Conservation (phyloP, 2,888 invertebrate species). For the Drosophila kokeensis region DNA sequence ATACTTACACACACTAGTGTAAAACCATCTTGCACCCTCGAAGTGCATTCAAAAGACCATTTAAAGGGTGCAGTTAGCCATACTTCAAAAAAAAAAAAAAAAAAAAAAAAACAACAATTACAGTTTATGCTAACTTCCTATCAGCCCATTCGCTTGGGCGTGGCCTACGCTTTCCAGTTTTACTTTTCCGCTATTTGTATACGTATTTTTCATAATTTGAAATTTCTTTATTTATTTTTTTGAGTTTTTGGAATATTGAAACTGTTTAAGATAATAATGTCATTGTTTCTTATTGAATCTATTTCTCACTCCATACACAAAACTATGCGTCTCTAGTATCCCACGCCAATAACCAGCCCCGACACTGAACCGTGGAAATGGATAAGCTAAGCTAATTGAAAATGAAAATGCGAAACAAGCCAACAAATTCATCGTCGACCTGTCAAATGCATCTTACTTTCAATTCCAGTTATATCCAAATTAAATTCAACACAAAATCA, state of each 20-base stretch:
- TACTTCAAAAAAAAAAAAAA: background rate
- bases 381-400: conserved; percentile 86
- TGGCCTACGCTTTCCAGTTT: conserved; percentile 27
- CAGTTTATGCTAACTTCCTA: conserved; percentile 22
- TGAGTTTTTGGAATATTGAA: conserved; percentile 19
- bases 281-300: conserved; percentile 63
- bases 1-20: conserved; percentile 16
- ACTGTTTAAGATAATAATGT: conserved; percentile 43
- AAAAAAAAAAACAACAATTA: background rate
- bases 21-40: conserved; percentile 23
- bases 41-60: conserved; percentile 16
- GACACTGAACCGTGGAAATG: conserved; percentile 96
- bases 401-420: conserved; percentile 86
- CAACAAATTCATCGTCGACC: conserved; percentile 25
- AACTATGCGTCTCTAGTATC: conserved; percentile 88
- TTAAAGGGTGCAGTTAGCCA: background rate
- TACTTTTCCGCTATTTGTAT: conserved; percentile 1
- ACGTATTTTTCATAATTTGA: background rate
- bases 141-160: conserved; percentile 35
- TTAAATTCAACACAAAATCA: conserved; percentile 29
- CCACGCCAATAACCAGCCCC: conserved; percentile 94
- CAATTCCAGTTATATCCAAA: conserved; percentile 31
- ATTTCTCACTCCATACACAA: conserved; percentile 45
- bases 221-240: background rate
- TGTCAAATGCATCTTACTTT: conserved; percentile 19